Evolutionary conservation across 2,113 vertebrate species (phyloP).

Genomic region (Felis catus): F.catus_Fca126_mat1.0 CM031411.1:81195501-81196000

Average conservation of each 20-base stretch:
- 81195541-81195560: not conserved
- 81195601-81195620: conserved; percentile 2
- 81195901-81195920: conserved; percentile 39
- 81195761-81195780: not conserved
- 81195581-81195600: not conserved
- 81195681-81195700: not conserved
- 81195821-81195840: not conserved
- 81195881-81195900: conserved; percentile 8
- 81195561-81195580: conserved; percentile 13
- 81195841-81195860: conserved; percentile 45
- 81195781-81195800: conserved; percentile 45
- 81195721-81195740: conserved; percentile 51
- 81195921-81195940: conserved; percentile 14
- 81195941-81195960: not conserved
- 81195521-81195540: not conserved
- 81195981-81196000: conserved; percentile 15
- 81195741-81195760: conserved; percentile 31
- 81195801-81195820: conserved; percentile 14
- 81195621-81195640: conserved; percentile 51
- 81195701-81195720: conserved; percentile 22
- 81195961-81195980: not conserved
- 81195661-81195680: not conserved
- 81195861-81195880: conserved; percentile 23
- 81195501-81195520: too few species aligned
- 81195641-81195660: not conserved